A percentile compares a stretch with the other conserved stretches of the same genome.
These are phyloP conservation scores for Clamator glandarius DNA, from an alignment of 2,797 vertebrate genomes.

Conservation along the genomic window DNA sequence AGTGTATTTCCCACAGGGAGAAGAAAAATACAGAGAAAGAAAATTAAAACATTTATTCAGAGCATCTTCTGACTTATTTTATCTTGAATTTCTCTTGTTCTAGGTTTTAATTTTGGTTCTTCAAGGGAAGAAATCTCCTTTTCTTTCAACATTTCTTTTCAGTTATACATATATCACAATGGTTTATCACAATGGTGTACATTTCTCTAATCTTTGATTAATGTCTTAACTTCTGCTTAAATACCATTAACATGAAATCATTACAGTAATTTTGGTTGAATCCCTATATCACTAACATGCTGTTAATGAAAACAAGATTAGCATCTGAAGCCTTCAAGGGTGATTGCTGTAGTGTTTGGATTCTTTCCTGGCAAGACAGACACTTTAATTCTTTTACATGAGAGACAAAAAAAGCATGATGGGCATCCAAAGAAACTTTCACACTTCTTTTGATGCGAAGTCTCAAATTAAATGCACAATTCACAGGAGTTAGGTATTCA, in stretches of 20 bases:
- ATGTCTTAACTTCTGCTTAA: constrained; percentile 29
- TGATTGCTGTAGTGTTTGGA: constrained; percentile 22
- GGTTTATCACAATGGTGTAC: constrained; percentile 57
- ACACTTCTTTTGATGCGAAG: background rate
- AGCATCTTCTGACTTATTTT: background rate
- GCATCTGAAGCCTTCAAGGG: constrained; percentile 23
- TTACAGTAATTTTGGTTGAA: constrained; percentile 29
- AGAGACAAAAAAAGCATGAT: background rate
- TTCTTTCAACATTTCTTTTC: constrained; percentile 15
- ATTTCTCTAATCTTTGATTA: constrained; percentile 47
- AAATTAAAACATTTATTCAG: constrained; percentile 11
- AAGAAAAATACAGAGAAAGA: background rate
- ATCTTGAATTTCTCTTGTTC: background rate
- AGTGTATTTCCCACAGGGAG: background rate
- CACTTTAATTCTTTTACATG: background rate
- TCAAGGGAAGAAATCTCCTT: background rate
- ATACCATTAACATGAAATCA: constrained; percentile 25
- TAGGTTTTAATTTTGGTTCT: background rate
- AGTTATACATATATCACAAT: constrained; percentile 54
- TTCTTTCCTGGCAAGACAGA: background rate
- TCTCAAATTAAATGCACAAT: background rate
- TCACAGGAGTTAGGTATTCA: background rate
- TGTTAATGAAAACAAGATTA: constrained; percentile 51
- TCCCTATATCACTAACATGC: background rate
- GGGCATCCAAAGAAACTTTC: background rate